Evolutionary conservation across 2,113 vertebrate genomes (phyloP), one percentile per base, ranked within the genome.

Genomic region (Phylloscopus trochilus): DNA sequence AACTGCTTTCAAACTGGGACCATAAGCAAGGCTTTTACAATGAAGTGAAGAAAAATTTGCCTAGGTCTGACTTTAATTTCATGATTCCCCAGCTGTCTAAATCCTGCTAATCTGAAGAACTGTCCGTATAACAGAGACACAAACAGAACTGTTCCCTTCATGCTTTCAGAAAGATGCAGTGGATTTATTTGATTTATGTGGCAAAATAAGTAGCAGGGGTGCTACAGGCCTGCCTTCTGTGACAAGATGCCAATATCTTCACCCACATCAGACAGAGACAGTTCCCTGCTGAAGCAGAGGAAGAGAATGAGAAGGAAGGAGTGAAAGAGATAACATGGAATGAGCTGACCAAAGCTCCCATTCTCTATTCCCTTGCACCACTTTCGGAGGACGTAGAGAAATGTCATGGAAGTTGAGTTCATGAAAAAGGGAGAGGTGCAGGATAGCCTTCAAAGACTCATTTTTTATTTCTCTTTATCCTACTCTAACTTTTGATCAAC

Each of bases 261-360:
- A 35, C 10, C 11, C 8, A 7, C 0, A 0, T 41, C 47, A 18
- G 11, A n/a, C 7, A 47, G 6, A 47, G 7, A 11, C 5, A n/a
- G 8, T 14, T 28, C 5, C n/a, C 17, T 1, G 0, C 23, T n/a
- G 49, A 55, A 73, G 19, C 13, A 55, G 13, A 15, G 16, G 16
- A 85, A 69, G 33, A 37, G 3, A 1, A 7, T 16, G 16, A 80
- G 47, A 13, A 62, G 7, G 4, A 73, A 66, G 23, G 9, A 85
- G 13, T 4, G 2, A 27, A 19, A 39, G 9, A 81, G 4, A 49
- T 2, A n/a, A 2, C 8, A 41, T 0, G 0, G 16, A 52, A 39
- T 18, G 21, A 80, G 5, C 35, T 41, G 24, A 73, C 20, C 12
- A 46, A 35, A 64, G 23, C 3, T 2, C 5, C 5, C 13, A 39